phyloP scores from a whole-genome alignment of 2,113 vertebrate genomes.

The Seriola rivoliana region DNA sequence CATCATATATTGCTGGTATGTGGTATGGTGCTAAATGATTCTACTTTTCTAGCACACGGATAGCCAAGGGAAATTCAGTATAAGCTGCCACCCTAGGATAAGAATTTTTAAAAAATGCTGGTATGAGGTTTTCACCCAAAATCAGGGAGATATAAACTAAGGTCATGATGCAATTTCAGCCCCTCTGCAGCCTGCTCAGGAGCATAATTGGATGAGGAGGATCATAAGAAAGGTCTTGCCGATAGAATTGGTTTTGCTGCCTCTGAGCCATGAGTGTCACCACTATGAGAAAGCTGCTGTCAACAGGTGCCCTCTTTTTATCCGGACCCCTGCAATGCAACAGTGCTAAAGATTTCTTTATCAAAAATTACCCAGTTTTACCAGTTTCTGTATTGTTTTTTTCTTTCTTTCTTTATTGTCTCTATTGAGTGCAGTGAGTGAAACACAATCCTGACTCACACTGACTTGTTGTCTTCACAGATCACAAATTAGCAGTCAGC shows the following conservation, averaged over 20 bases:
- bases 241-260: constrained; percentile 45
- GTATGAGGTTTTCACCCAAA: constrained; percentile 10
- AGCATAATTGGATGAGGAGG: constrained; percentile 40
- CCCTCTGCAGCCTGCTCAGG: constrained; percentile 6
- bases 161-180: constrained; percentile 41
- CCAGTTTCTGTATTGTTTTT: not conserved
- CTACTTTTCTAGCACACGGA: not conserved
- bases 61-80: not conserved
- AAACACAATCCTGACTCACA: not conserved
- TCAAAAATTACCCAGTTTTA: not conserved
- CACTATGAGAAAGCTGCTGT: constrained; percentile 13
- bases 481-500: not conserved
- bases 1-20: not conserved
- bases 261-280: not conserved
- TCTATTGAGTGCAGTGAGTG: not conserved
- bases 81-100: not conserved
- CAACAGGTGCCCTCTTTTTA: constrained; percentile 22
- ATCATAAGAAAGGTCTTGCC: constrained; percentile 32
- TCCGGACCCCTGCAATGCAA: not conserved
- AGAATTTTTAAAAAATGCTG: not conserved
- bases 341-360: not conserved
- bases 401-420: not conserved
- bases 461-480: not conserved
- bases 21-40: not conserved
- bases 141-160: constrained; percentile 1